phyloP scores from a whole-genome alignment of 2,888 invertebrate genomes.

The Vanessa cardui region DNA sequence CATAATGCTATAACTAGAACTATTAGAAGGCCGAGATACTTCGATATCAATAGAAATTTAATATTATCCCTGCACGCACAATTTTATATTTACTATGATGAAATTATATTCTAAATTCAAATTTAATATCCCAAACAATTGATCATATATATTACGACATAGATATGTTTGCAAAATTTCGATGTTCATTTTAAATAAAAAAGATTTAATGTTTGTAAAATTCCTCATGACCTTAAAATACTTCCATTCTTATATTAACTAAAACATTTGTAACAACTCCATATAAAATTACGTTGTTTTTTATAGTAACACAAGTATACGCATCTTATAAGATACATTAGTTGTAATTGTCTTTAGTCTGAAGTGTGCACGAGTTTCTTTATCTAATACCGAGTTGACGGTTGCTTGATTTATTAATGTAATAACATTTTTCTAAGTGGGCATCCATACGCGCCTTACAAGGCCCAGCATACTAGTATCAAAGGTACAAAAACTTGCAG shows the following conservation, averaged over 20 bases:
- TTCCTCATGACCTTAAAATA: no score
- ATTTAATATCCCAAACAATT: neutral
- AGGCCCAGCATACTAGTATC: conserved; percentile 24
- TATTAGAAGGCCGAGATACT: conserved; percentile 64
- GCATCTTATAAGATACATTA: neutral
- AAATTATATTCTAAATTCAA: neutral
- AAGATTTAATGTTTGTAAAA: no score
- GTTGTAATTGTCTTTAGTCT: neutral
- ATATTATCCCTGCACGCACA: conserved; percentile 11
- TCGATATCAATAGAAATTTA: conserved; percentile 36
- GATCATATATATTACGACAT: no score
- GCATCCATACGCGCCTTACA: conserved; percentile 37
- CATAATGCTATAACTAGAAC: conserved; percentile 75
- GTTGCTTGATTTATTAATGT: conserved; percentile 40
- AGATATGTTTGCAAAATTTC: no score
- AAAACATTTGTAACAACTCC: no score
- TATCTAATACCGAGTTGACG: conserved; percentile 30
- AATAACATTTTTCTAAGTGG: conserved; percentile 39
- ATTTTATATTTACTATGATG: neutral
- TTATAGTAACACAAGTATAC: no score
- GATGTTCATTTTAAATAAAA: no score
- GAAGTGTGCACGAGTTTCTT: conserved; percentile 16
- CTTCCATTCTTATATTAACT: no score
- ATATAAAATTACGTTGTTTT: no score
- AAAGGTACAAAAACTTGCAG: conserved; percentile 32